Base-by-base conservation (phyloP, 2,797 vertebrate genomes). In the Pyrocephalus nanus region DNA sequence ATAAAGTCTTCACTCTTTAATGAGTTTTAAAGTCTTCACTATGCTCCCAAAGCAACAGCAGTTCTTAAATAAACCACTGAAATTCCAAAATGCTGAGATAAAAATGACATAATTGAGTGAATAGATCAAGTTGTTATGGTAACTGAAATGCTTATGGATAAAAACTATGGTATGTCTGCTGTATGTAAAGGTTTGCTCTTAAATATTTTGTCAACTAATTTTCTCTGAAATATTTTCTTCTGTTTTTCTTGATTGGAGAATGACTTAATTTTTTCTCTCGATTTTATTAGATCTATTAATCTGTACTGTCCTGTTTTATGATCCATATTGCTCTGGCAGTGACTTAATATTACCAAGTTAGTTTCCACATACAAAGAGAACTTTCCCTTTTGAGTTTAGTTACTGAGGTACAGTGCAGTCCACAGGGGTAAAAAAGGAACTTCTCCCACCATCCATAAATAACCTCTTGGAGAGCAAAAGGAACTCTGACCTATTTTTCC, bases 31-130 rank as follows among this genome's bases (percentile, higher is more conserved):
- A 93, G 89, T 90, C 77, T 96, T 92, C 60, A 6, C 54, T 93
- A 26, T 86, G 82, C 69, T 96, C 73, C 86, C 90, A 96, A 93
- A 96, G 94, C 91, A 96, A 90, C 84, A 86, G 54, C 61, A 95
- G 65, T 87, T 96, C 83, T 96, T 95, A 93, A 97, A 95, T 75
- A 95, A 95, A 92, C 82, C 64, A 88, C 96, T 96, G 76, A 95
- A 96, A 98, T 98, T 97, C 97, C 97, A 97, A 95, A 96, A 97
- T 81, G 78, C 80, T 98, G 96, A 98, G 93, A 96, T 97, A 97
- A 98, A 96, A 94, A 94, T 97, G 92, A 97, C 96, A 77, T 97
- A 96, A 97, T 47, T 97, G 96, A 97, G 87, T 80, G 76, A 97
- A 95, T 77, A 81, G 91, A 97, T 96, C 89, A 91, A 96, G 97